Evolutionary conservation across 92 coral and sea anemone genomes (phyloP), one percentile per base, ranked within the genome.

Genomic region (Plumapathes pennacea): DNA sequence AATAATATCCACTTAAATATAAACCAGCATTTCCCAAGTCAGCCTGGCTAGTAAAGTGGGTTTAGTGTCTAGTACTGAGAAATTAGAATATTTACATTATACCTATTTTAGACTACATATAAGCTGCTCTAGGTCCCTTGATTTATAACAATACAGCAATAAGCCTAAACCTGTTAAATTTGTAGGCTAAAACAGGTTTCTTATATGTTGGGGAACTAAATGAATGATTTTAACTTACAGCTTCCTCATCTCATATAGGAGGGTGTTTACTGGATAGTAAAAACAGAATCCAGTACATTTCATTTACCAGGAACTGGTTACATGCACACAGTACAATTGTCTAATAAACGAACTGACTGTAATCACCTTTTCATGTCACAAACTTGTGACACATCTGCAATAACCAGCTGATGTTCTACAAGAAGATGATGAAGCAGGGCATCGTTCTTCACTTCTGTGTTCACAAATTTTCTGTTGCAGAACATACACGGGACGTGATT

Each of bases 351-450:
- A 12, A 2, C 4, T 25, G 8, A 15, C 6, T 11, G 13, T 19
- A 41, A 32, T 32, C 29, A 91, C 99, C 99, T 94, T 64, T 78
- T 94, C 51, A 89, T 46, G 54, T 94, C 90, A 61, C 84, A 78
- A 43, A 94, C 86, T 37, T 77, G 86, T 7, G 82, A 89, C 6
- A 89, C 97, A 47, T 94, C 95, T 25, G 97, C 84, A 29, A 94
- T 84, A 44, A 94, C 95, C 8, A 94, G 74, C 65, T 89, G 97
- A 44, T 94, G 99, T 34, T 78, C 85, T 30, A 88, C 76, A 12
- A 94, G 65, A 62, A 94, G 64, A 60, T 94, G 99, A 46, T 94
- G 97, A 15, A 94, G 69, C 2, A 94, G 38, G 5, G 96, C 66
- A 17, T 94, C 88, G 49, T 86, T 94, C 60, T 94, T 94, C 25